Evolutionary conservation across 2,113 vertebrate species (phyloP).

Genomic region (Falco punctatus): DNA sequence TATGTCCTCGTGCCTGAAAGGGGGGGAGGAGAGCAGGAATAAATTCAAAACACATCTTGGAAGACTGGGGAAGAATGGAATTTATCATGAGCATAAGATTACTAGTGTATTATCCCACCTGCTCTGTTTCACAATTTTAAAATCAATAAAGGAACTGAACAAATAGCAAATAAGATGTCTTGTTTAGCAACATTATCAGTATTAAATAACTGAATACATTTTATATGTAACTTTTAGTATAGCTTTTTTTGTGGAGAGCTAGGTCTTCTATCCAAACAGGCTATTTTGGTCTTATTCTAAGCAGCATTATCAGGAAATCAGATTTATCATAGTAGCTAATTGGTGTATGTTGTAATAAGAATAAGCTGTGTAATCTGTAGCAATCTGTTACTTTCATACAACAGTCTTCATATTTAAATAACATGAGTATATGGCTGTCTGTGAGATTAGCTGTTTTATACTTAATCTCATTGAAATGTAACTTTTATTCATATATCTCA

Average conservation of each 20-base stretch:
- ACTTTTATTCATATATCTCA: not conserved
- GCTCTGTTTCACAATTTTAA: not conserved
- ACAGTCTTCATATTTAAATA: not conserved
- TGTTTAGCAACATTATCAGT: not conserved
- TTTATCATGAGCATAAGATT: not conserved
- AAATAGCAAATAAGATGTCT: not conserved
- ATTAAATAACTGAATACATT: not conserved
- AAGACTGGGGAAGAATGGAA: not conserved
- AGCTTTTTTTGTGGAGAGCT: not conserved
- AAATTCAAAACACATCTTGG: not conserved
- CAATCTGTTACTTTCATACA: not conserved
- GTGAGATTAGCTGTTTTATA: not conserved
- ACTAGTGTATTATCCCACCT: not conserved
- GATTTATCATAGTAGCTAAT: not conserved
- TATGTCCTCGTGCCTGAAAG: not conserved
- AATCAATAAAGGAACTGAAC: not conserved
- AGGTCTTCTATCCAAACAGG: not conserved
- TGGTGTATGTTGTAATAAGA: not conserved
- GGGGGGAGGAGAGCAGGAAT: not conserved
- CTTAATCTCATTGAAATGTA: not conserved
- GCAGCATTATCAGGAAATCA: not conserved
- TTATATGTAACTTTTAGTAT: not conserved
- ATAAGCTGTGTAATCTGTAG: not conserved
- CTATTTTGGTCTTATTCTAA: not conserved
- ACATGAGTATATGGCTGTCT: not conserved